Conservation (phyloP, 2,113 vertebrate genomes). For the Macrotus californicus region DNA sequence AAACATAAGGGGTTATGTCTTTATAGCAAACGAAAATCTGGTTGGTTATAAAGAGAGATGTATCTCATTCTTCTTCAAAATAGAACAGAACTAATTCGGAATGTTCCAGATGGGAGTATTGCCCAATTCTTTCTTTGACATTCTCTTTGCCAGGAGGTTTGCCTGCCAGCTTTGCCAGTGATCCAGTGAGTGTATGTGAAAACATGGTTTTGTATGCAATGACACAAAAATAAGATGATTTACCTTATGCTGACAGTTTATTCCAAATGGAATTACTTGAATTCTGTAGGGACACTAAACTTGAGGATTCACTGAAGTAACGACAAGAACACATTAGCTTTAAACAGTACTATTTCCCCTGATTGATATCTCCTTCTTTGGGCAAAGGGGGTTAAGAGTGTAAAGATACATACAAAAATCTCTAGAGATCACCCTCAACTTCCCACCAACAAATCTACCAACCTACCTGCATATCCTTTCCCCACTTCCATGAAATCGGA, state of each 20-base stretch:
- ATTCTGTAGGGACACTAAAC: background rate
- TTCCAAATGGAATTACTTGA: background rate
- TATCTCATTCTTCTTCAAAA: background rate
- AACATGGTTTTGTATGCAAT: background rate
- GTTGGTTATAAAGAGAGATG: background rate
- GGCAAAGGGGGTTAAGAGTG: background rate
- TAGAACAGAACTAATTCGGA: slow-evolving; percentile 24
- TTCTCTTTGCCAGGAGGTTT: slow-evolving; percentile 3
- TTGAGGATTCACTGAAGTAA: background rate
- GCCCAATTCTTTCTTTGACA: background rate
- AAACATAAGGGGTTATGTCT: background rate
- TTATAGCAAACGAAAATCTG: background rate
- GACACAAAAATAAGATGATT: background rate
- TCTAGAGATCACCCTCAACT: background rate
- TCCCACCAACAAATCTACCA: background rate
- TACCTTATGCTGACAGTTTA: background rate
- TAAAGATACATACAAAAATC: background rate
- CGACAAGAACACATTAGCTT: background rate
- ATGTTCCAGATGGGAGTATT: slow-evolving; percentile 7
- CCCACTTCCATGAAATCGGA: background rate
- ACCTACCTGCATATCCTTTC: background rate
- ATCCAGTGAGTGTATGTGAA: background rate
- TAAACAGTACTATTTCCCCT: background rate
- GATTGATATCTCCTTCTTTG: background rate
- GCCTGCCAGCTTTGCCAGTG: background rate